Evolutionary conservation across 2,888 invertebrate species (phyloP).

Genomic region (Diploptera punctata): DNA sequence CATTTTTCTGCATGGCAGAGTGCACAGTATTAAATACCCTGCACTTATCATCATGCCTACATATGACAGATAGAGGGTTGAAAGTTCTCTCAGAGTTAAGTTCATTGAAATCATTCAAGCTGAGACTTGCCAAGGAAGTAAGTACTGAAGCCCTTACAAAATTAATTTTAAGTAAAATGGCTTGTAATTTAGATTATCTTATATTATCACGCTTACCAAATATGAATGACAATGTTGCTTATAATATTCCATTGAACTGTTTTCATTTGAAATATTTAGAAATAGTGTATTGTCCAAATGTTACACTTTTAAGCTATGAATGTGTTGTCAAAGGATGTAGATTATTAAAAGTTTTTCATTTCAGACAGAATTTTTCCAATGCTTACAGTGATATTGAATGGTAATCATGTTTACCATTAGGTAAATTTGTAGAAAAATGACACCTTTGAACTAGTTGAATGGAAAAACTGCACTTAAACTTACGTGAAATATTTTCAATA

Average conservation of each 20-base stretch:
- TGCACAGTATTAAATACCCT: constrained; percentile 2
- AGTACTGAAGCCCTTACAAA: not conserved
- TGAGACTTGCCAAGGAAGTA: constrained; percentile 3
- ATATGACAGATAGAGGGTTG: constrained; percentile 27
- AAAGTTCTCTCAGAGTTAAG: constrained; percentile 6
- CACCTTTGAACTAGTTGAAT: no score
- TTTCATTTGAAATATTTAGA: constrained; percentile 10
- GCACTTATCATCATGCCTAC: constrained; percentile 10
- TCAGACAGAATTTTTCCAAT: constrained; percentile 10
- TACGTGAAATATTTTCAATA: no score
- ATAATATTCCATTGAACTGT: constrained; percentile 10
- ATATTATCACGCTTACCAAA: constrained; percentile 13
- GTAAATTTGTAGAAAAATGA: no score
- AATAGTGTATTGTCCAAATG: constrained; percentile 27
- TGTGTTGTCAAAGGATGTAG: not conserved
- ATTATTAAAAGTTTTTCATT: not conserved
- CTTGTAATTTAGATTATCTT: not conserved
- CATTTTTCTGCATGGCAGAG: not conserved
- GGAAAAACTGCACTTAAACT: no score
- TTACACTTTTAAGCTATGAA: not conserved
- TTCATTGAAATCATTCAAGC: constrained; percentile 18
- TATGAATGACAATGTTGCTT: constrained; percentile 15
- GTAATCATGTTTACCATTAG: no score
- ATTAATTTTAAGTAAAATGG: not conserved
- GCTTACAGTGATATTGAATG: not conserved